These are phyloP conservation scores for Zeuzera pyrina DNA, from an alignment of 2,888 invertebrate genomes.

Conservation along the genomic window DNA sequence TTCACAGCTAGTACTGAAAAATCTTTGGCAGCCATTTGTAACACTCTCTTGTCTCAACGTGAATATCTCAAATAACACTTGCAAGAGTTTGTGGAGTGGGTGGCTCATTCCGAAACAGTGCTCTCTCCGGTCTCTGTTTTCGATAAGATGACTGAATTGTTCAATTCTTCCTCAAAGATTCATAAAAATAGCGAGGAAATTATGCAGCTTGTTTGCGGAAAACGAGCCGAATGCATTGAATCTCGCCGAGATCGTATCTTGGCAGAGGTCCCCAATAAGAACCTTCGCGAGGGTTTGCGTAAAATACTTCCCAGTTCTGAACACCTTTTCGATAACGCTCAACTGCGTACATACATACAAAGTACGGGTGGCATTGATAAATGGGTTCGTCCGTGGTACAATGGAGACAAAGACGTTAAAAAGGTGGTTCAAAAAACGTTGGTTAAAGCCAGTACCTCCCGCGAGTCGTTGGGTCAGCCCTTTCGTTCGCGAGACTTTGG, in stretches of 20 bases:
- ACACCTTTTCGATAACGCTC: neutral
- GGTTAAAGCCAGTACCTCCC: neutral
- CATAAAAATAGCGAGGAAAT: slow-evolving; percentile 9
- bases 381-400: neutral
- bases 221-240: slow-evolving; percentile 10
- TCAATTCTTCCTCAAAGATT: slow-evolving; percentile 5
- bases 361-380: neutral
- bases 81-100: slow-evolving; percentile 8
- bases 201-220: slow-evolving; percentile 11
- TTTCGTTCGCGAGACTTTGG: neutral
- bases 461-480: neutral
- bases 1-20: slow-evolving; percentile 3
- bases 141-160: slow-evolving; percentile 9
- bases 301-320: slow-evolving; percentile 9
- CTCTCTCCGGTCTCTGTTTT: slow-evolving; percentile 4
- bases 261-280: slow-evolving; percentile 6
- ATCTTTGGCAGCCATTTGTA: slow-evolving; percentile 5
- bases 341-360: neutral
- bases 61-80: slow-evolving; percentile 5
- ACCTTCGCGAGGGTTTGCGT: slow-evolving; percentile 10
- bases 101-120: slow-evolving; percentile 1
- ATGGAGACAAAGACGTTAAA: neutral
- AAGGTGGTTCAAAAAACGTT: neutral
- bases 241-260: slow-evolving; percentile 11
- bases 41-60: slow-evolving; percentile 4